Evolutionary conservation across 2,113 vertebrate species (phyloP).

Genomic region (Bettongia penicillata): DNA sequence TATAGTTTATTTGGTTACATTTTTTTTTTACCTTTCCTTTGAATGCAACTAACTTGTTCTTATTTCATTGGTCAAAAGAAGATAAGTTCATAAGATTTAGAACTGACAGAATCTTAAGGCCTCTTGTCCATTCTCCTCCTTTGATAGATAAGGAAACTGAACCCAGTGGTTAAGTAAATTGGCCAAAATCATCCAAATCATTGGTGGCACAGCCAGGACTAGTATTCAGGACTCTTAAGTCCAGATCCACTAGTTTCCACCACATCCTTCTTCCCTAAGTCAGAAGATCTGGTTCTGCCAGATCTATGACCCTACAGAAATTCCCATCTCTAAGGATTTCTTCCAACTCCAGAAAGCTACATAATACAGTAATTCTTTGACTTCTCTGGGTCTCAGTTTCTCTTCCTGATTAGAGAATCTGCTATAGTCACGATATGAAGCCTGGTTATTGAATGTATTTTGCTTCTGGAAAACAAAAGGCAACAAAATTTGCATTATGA

Average conservation of each 20-base stretch:
- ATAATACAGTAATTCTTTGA: background rate
- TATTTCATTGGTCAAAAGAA: constrained; percentile 23
- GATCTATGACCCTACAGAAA: background rate
- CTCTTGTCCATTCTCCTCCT: background rate
- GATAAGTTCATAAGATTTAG: background rate
- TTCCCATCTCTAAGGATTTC: background rate
- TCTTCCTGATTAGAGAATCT: background rate
- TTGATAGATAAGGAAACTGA: background rate
- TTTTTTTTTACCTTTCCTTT: constrained; percentile 40
- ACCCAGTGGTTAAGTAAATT: background rate
- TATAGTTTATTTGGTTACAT: constrained; percentile 20
- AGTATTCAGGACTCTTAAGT: background rate
- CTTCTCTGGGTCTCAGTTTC: background rate
- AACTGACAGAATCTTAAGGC: background rate
- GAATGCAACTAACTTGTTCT: constrained; percentile 2
- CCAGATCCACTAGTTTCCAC: background rate
- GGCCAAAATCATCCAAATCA: background rate
- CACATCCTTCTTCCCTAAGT: background rate
- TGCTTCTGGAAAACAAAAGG: background rate
- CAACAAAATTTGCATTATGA: background rate
- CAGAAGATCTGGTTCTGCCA: background rate
- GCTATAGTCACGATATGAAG: background rate
- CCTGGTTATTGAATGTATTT: background rate
- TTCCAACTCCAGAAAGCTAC: background rate
- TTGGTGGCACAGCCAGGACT: background rate